Evolutionary conservation across 2,888 invertebrate species (phyloP).

Genomic region (Chalcosyrphus nemorum): DNA sequence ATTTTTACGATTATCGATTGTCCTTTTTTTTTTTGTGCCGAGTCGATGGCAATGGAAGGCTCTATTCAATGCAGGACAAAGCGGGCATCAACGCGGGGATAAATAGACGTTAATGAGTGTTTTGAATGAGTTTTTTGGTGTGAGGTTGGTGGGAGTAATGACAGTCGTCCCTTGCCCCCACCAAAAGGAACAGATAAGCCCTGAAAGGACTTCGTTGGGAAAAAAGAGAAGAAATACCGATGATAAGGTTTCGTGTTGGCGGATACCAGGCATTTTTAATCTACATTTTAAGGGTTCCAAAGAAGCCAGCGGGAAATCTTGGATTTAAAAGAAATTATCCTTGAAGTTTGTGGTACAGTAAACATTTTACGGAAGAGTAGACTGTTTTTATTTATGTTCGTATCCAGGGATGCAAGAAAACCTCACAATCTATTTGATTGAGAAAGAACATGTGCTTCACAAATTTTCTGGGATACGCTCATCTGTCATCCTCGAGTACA

Average conservation of each 20-base stretch:
- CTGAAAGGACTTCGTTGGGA: background rate
- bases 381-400: background rate
- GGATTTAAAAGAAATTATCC: background rate
- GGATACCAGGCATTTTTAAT: background rate
- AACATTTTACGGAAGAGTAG: background rate
- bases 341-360: background rate
- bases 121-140: constrained; percentile 20
- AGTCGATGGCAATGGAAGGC: background rate
- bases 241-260: constrained; percentile 8
- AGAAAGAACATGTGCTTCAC: too few species aligned
- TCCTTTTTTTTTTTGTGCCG: background rate
- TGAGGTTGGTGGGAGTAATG: background rate
- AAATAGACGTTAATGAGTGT: constrained; percentile 54
- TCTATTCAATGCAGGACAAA: constrained; percentile 11
- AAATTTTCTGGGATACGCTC: too few species aligned
- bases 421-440: too few species aligned
- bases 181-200: constrained; percentile 17
- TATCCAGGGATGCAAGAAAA: too few species aligned
- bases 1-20: constrained; percentile 37
- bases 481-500: too few species aligned
- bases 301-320: background rate
- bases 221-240: background rate
- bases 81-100: background rate
- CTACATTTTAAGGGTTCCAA: background rate
- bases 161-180: background rate